phyloP scores from a whole-genome alignment of 2,113 vertebrate genomes.

The Coryphaenoides rupestris region DNA sequence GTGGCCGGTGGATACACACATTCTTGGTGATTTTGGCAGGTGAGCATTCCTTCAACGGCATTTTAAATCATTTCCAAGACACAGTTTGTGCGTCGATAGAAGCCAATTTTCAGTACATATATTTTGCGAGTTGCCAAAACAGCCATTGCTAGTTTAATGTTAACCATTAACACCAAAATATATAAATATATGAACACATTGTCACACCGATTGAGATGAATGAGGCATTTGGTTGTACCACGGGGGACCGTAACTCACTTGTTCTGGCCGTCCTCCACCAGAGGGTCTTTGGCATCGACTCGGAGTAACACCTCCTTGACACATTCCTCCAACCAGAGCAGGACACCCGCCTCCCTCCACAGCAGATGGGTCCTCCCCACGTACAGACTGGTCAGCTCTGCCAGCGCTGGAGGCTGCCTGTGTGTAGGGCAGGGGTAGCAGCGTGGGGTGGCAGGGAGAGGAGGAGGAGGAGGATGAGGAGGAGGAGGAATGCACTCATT shows the following conservation, averaged over 20 bases:
- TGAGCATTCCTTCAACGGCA: no score
- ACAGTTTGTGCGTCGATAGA: no score
- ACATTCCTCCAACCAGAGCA: slow-evolving; percentile 89
- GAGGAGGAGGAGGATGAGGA: neutral
- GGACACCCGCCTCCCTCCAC: slow-evolving; percentile 85
- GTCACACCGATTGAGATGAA: no score
- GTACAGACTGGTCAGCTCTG: slow-evolving; percentile 84
- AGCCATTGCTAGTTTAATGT: no score
- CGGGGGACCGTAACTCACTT: slow-evolving; percentile 72
- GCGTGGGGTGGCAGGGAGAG: neutral
- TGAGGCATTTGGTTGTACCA: neutral
- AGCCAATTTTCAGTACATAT: no score
- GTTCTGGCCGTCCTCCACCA: slow-evolving; percentile 80
- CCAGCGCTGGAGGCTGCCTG: slow-evolving; percentile 84
- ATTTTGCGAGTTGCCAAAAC: no score
- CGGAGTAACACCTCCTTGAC: slow-evolving; percentile 78
- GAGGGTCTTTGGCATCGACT: slow-evolving; percentile 77
- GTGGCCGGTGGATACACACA: no score
- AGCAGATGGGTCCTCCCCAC: slow-evolving; percentile 83
- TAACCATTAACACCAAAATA: no score
- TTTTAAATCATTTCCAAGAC: no score
- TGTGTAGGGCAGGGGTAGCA: slow-evolving; percentile 3
- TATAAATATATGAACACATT: no score
- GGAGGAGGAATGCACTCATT: no score
- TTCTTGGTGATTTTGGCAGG: no score